Conservation (phyloP, 2,797 vertebrate species). For the Trachurus trachurus region DNA sequence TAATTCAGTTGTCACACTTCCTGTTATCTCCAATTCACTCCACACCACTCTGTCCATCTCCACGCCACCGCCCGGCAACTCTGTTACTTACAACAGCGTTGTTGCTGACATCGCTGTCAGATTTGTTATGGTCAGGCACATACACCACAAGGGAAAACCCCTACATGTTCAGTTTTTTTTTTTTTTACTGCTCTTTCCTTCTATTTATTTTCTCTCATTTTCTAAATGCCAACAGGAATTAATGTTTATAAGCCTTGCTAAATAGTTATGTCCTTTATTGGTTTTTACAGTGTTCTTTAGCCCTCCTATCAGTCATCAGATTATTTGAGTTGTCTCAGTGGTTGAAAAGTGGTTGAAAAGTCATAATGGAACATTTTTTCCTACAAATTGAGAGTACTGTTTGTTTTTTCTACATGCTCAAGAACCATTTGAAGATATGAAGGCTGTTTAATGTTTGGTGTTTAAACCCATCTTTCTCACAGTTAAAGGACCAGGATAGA, state of each 20-base stretch:
- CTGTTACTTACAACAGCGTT: slow-evolving; percentile 65
- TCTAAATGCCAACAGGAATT: slow-evolving; percentile 3
- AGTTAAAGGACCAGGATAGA: background rate
- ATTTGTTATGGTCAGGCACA: slow-evolving; percentile 61
- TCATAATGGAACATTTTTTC: slow-evolving; percentile 20
- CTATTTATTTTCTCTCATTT: slow-evolving; percentile 11
- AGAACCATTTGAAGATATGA: slow-evolving; percentile 19
- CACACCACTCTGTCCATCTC: slow-evolving; percentile 71
- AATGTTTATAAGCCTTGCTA: background rate
- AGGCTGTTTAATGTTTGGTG: slow-evolving; percentile 15
- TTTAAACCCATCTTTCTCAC: slow-evolving; percentile 20
- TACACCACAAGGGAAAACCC: slow-evolving; percentile 41
- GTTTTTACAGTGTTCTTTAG: background rate
- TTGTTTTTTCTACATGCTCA: slow-evolving; percentile 19
- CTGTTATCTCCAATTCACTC: slow-evolving; percentile 80
- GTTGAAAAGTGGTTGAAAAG: slow-evolving; percentile 3
- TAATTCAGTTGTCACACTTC: slow-evolving; percentile 80
- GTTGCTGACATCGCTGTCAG: slow-evolving; percentile 73
- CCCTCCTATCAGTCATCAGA: slow-evolving; percentile 9
- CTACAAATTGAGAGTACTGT: background rate
- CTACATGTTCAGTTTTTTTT: too few species aligned
- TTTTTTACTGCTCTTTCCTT: slow-evolving; percentile 5
- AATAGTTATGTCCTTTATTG: background rate
- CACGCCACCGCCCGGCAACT: slow-evolving; percentile 56
- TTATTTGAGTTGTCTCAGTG: background rate